phyloP scores from a whole-genome alignment of 2,888 invertebrate species.

The Mythimna impura region DNA sequence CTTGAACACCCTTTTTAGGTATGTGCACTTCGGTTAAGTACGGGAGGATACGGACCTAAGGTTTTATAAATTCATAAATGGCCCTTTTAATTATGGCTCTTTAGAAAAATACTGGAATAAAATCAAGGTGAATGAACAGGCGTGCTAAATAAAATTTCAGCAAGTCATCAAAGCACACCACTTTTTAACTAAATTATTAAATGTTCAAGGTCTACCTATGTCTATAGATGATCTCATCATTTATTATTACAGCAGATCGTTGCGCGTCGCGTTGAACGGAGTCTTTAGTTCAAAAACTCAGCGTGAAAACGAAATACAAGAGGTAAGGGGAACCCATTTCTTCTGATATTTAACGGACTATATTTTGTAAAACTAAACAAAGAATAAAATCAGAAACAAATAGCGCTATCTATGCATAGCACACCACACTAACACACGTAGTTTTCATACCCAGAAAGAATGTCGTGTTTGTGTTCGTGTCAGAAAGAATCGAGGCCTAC shows the following conservation, averaged over 20 bases:
- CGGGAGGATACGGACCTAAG: neutral
- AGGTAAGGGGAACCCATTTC: neutral
- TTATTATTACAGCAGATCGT: neutral
- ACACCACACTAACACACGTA: neutral
- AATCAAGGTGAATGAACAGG: constrained; percentile 4
- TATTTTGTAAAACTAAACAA: neutral
- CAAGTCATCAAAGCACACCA: constrained; percentile 23
- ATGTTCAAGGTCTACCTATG: constrained; percentile 1
- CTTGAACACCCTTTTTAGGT: neutral
- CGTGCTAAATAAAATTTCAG: constrained; percentile 12
- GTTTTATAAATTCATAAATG: neutral
- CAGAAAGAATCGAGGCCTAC: too few species aligned
- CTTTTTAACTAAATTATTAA: neutral
- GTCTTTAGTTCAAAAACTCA: neutral
- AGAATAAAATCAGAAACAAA: neutral
- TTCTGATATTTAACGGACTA: neutral
- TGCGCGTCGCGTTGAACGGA: too few species aligned
- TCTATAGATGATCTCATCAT: neutral
- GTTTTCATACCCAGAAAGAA: neutral
- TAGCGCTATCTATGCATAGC: constrained; percentile 12
- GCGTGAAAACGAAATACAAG: neutral
- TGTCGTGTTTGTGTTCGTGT: too few species aligned
- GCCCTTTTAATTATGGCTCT: neutral
- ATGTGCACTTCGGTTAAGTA: neutral
- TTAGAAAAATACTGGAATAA: neutral